Percentiles rank a stretch among this genome's conserved stretches.
Conservation (phyloP, 2,113 vertebrate species). For the Epinephelus cyanopodus region DNA sequence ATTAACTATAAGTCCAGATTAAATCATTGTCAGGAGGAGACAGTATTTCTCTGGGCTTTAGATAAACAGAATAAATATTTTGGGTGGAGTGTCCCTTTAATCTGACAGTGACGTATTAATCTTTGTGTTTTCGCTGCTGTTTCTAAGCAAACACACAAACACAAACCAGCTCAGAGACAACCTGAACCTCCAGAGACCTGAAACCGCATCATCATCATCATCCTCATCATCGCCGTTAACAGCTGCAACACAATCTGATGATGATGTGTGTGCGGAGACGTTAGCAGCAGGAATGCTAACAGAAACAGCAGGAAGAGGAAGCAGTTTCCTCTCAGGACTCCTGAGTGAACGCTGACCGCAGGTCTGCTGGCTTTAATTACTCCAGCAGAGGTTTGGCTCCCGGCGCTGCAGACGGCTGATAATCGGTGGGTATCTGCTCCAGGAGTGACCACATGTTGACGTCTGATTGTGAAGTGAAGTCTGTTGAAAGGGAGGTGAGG, state of each 20-base stretch:
- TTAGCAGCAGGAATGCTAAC: slow-evolving; percentile 49
- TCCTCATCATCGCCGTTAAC: slow-evolving; percentile 17
- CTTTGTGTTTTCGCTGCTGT: slow-evolving; percentile 9
- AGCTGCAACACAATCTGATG: slow-evolving; percentile 18
- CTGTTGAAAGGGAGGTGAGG: slow-evolving; percentile 56
- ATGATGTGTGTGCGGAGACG: not conserved
- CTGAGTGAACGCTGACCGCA: slow-evolving; percentile 3
- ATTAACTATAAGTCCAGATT: no score
- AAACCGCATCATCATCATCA: slow-evolving; percentile 45
- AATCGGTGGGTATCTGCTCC: slow-evolving; percentile 49
- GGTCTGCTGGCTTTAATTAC: slow-evolving; percentile 30
- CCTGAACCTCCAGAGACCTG: slow-evolving; percentile 18
- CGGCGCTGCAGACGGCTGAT: slow-evolving; percentile 47
- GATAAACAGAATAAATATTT: not conserved
- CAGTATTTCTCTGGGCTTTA: no score
- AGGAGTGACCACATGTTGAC: slow-evolving; percentile 61
- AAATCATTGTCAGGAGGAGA: no score
- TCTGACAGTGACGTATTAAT: not conserved
- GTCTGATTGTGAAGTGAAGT: slow-evolving; percentile 35
- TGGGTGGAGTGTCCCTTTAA: not conserved
- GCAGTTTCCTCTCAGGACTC: slow-evolving; percentile 10
- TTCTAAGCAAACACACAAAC: slow-evolving; percentile 28
- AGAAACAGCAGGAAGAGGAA: slow-evolving; percentile 66
- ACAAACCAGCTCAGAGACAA: slow-evolving; percentile 27
- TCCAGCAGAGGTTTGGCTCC: slow-evolving; percentile 47